Evolutionary conservation across 2,888 invertebrate species (phyloP).

Genomic region (Chromoteleia sp.): DNA sequence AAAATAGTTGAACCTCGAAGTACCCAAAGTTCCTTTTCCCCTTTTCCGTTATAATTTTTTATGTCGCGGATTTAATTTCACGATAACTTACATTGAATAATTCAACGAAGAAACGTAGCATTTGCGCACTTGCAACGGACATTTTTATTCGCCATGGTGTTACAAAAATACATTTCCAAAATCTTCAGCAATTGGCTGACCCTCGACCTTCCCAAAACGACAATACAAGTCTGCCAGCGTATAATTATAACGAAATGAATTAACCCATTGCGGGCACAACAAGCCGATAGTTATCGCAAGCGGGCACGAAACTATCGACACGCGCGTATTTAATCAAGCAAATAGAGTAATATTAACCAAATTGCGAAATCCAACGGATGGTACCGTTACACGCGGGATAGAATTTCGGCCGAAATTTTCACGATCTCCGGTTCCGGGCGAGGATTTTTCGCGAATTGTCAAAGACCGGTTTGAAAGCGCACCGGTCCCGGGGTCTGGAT

Average conservation of each 20-base stretch:
- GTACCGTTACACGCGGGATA: conserved; percentile 25
- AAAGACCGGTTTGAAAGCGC: too few relatives aligned
- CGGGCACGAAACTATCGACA: conserved; percentile 56
- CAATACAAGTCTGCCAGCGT: conserved; percentile 20
- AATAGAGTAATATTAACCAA: conserved; percentile 48
- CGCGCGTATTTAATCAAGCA: conserved; percentile 56
- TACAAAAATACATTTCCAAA: too few relatives aligned
- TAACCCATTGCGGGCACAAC: conserved; percentile 29
- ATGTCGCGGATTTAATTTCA: too few relatives aligned
- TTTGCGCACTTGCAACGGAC: too few relatives aligned
- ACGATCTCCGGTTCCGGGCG: conserved; percentile 7
- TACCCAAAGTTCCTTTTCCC: too few relatives aligned
- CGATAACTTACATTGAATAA: too few relatives aligned
- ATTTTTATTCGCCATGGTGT: too few relatives aligned
- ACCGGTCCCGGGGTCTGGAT: too few relatives aligned
- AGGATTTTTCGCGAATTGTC: conserved; percentile 52
- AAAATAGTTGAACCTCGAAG: too few relatives aligned
- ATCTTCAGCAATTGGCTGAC: conserved; percentile 5
- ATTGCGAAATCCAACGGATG: conserved; percentile 36
- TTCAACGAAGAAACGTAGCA: too few relatives aligned
- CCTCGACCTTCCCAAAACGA: conserved; percentile 10
- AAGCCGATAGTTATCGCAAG: conserved; percentile 52
- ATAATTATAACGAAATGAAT: conserved; percentile 55
- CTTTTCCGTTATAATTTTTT: too few relatives aligned
- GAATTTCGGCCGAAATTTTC: conserved; percentile 22